Percentiles rank a stretch among this genome's conserved stretches.
Conservation (phyloP, 2,888 invertebrate species). For the Himalopsyche japonica region DNA sequence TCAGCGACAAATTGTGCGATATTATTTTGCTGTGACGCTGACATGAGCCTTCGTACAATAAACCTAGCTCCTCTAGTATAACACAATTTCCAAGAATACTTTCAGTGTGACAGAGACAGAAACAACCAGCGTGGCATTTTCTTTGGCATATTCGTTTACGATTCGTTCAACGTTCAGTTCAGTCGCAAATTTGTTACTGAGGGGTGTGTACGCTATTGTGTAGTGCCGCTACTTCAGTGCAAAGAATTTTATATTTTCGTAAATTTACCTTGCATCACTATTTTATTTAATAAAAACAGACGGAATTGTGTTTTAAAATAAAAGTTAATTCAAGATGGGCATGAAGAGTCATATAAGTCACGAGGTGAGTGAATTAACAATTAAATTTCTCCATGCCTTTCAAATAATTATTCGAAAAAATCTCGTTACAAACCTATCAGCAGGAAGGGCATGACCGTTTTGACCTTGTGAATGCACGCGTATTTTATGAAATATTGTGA, state of each 20-base stretch:
- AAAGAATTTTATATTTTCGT: background rate
- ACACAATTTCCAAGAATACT: background rate
- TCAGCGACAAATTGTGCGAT: background rate
- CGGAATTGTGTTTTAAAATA: background rate
- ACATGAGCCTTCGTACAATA: background rate
- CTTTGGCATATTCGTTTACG: background rate
- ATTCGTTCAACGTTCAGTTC: background rate
- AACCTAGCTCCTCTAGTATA: background rate
- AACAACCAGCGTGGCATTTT: background rate
- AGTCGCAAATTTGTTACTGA: background rate
- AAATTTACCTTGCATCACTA: background rate
- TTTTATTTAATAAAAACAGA: background rate
- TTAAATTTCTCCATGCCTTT: background rate
- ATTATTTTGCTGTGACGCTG: background rate
- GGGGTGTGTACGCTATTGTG: background rate
- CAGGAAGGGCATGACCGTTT: constrained; percentile 20
- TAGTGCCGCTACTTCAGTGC: background rate
- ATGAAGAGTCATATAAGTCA: constrained; percentile 23
- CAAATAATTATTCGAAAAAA: background rate
- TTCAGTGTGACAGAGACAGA: background rate
- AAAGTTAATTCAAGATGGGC: constrained; percentile 12
- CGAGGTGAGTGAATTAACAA: constrained; percentile 13
- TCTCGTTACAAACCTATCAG: background rate
- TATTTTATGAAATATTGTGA: background rate
- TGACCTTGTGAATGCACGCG: constrained; percentile 22